A percentile compares a stretch with the other conserved stretches of the same genome.
Conservation (phyloP, 2,888 invertebrate genomes). For the Caenorhabditis uteleia region DNA sequence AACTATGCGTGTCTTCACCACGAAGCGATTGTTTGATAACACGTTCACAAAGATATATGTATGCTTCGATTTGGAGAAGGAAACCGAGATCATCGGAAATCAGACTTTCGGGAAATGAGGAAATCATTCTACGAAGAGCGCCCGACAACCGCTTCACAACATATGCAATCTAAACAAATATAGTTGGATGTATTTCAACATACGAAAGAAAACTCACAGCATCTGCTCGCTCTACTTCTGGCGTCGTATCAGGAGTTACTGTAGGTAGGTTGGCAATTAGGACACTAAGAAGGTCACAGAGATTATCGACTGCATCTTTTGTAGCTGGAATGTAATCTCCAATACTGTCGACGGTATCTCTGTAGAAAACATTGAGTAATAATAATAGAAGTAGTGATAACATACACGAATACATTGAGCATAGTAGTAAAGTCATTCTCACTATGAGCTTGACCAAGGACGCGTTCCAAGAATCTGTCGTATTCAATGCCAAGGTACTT, state of each 20-base stretch:
- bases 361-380: constrained; percentile 1
- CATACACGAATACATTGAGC: constrained; percentile 9
- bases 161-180: constrained; percentile 19
- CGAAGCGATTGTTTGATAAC: constrained; percentile 29
- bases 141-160: constrained; percentile 14
- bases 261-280: constrained; percentile 19
- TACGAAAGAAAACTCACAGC: too few relatives aligned
- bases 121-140: constrained; percentile 23
- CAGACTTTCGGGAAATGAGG: constrained; percentile 11
- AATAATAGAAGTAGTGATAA: not conserved
- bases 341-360: constrained; percentile 8
- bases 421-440: constrained; percentile 8
- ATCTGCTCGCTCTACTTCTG: constrained; percentile 20
- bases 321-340: constrained; percentile 11
- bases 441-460: constrained; percentile 5
- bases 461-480: constrained; percentile 4
- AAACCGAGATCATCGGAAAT: constrained; percentile 14
- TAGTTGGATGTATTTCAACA: not conserved
- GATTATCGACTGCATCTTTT: constrained; percentile 19
- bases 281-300: constrained; percentile 16
- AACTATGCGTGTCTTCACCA: constrained; percentile 18
- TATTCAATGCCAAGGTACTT: constrained; percentile 14
- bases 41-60: constrained; percentile 20
- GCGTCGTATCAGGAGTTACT: not conserved
- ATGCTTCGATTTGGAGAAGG: constrained; percentile 30